Evolutionary conservation across 2,888 invertebrate genomes (phyloP), one percentile per base, ranked within the genome.

Genomic region (Mythimna ferrago): DNA sequence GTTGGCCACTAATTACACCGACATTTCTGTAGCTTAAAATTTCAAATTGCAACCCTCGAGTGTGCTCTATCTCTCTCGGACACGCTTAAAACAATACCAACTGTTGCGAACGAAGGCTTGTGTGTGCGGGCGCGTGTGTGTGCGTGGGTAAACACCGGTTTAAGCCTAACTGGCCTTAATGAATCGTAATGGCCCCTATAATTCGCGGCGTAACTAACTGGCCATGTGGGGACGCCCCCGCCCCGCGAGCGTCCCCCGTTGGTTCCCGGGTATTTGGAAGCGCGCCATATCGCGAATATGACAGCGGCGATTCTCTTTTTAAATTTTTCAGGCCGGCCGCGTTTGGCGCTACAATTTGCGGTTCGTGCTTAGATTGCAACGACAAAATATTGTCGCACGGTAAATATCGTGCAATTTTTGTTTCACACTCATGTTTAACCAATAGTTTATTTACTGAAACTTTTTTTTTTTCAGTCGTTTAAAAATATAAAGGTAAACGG

Each of bases 111-210:
- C 84, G 84, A 73, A 78, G 76, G 82, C 84, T 83, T 80, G 85
- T 91, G 92, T 90, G 89, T 72, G 87, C 75, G 69, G 69, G 62
- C 80, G 83, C 61, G 80, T 75, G 32, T 83, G 95, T 95, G 94
- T 95, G 96, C 90, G 95, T 95, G 94, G 89, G 96, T 95, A 96
- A 96, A 96, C 96, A 96, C 96, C 95, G 94, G 95, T 96, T 96
- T 96, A 96, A 96, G 96, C 96, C 96, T 96, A 96, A 96, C 96
- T 96, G 96, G 96, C 96, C 96, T 96, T 96, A 96, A 96, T 96
- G 96, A 96, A 96, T 96, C 96, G 96, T 96, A 96, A 96, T 96
- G 96, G 96, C 96, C 96, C 96, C 96, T 96, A 96, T 96, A 96
- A 96, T 96, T 96, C 96, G 96, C 96, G 96, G 96, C 96, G 96